Evolutionary conservation across 2,797 vertebrate genomes (phyloP).

Genomic region (Acanthornis magna): DNA sequence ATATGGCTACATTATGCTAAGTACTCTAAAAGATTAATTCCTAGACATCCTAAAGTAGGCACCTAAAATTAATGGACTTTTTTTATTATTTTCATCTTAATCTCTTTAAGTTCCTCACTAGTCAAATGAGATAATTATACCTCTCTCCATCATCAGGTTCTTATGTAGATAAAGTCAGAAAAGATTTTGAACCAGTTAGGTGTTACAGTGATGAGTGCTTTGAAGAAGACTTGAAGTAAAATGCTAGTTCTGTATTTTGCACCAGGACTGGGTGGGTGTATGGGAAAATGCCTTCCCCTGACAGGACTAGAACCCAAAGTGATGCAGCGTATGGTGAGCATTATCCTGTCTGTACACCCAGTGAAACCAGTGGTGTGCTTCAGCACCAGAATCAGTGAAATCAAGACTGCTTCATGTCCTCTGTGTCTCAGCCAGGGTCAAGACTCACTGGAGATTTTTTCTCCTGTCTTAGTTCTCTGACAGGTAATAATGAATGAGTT

Average conservation of each 20-base stretch:
- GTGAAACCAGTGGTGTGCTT: not conserved
- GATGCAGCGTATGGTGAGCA: not conserved
- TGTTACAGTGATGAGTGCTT: not conserved
- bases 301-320: not conserved
- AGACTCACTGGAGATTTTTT: not conserved
- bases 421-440: not conserved
- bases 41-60: conserved; percentile 1
- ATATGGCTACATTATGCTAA: not conserved
- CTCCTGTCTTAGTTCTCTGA: not conserved
- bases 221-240: not conserved
- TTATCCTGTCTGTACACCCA: not conserved
- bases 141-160: not conserved
- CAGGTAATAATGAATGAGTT: not conserved
- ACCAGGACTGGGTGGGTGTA: not conserved
- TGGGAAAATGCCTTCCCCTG: not conserved
- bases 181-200: not conserved
- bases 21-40: conserved; percentile 21
- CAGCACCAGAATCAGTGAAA: not conserved
- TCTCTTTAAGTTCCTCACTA: not conserved
- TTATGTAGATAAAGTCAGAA: not conserved
- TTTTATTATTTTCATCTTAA: conserved; percentile 8
- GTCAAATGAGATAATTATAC: conserved; percentile 21
- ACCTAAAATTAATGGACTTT: conserved; percentile 14
- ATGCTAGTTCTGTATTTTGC: not conserved
- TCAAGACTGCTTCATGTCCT: not conserved